A percentile compares a stretch with the other conserved stretches of the same genome.
Evolutionary conservation across 2,888 invertebrate genomes (phyloP).

Genomic region (Myathropa florea): DNA sequence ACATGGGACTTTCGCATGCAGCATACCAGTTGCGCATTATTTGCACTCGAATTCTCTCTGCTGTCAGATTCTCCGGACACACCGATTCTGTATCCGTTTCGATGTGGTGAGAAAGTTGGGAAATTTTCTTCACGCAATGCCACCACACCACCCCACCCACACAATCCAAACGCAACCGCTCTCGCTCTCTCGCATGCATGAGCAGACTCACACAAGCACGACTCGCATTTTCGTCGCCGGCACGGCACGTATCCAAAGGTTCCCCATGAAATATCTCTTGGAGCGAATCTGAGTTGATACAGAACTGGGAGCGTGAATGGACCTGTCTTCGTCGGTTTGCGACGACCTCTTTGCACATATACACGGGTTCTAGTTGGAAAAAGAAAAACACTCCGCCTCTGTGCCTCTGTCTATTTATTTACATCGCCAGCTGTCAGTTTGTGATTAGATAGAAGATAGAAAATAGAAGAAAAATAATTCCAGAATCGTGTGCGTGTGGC

Average conservation of each 20-base stretch:
- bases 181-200: conserved; percentile 42
- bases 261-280: conserved; percentile 34
- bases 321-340: conserved; percentile 71
- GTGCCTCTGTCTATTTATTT: conserved; percentile 13
- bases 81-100: background rate
- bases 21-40: conserved; percentile 70
- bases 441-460: conserved; percentile 12
- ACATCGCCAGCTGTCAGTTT: conserved; percentile 2
- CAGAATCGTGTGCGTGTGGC: background rate
- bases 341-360: conserved; percentile 50
- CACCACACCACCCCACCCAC: conserved; percentile 6
- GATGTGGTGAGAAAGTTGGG: conserved; percentile 46
- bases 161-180: conserved; percentile 9
- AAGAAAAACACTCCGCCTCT: background rate
- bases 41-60: conserved; percentile 29
- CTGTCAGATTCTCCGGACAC: background rate
- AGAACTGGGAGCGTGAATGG: conserved; percentile 74
- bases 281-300: conserved; percentile 73
- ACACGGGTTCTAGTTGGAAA: conserved; percentile 11
- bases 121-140: conserved; percentile 50
- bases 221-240: conserved; percentile 35
- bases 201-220: conserved; percentile 44
- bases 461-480: background rate
- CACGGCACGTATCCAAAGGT: conserved; percentile 12
- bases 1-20: conserved; percentile 33